Percentiles rank a stretch among this genome's conserved stretches.
Evolutionary conservation across 2,888 invertebrate genomes (phyloP).

Genomic region (Anorthoa munda): DNA sequence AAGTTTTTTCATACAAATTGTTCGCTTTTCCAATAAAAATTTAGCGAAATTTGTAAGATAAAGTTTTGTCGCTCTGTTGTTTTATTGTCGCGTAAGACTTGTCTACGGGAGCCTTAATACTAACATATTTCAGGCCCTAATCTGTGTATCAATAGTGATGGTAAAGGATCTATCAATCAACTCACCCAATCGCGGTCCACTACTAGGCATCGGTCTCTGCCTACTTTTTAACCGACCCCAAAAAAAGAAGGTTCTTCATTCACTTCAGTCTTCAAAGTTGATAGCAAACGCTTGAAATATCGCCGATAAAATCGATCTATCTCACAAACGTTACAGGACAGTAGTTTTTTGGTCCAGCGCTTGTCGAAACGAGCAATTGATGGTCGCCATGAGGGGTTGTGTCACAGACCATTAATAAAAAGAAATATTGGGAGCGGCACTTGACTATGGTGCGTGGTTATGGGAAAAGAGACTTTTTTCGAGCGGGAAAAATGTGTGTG

Average conservation of each 20-base stretch:
- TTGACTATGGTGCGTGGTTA: not conserved
- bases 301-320: constrained; percentile 25
- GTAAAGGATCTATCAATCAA: not conserved
- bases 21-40: no score
- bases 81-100: no score
- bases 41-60: no score
- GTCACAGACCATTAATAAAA: constrained; percentile 60
- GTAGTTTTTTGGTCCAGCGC: constrained; percentile 38
- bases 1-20: no score
- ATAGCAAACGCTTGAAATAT: not conserved
- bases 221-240: no score
- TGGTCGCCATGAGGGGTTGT: constrained; percentile 36
- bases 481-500: not conserved
- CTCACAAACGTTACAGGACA: constrained; percentile 3
- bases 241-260: not conserved
- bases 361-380: constrained; percentile 51
- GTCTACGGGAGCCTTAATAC: no score
- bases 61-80: no score
- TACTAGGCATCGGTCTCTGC: no score
- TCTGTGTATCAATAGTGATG: not conserved
- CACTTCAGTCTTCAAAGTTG: not conserved
- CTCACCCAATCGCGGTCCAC: no score
- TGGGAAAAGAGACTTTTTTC: constrained; percentile 13
- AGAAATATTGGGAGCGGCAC: constrained; percentile 31
- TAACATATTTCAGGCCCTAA: no score